These are phyloP conservation scores for Ia io DNA, from an alignment of 2,113 vertebrate species.

Conservation along the genomic window DNA sequence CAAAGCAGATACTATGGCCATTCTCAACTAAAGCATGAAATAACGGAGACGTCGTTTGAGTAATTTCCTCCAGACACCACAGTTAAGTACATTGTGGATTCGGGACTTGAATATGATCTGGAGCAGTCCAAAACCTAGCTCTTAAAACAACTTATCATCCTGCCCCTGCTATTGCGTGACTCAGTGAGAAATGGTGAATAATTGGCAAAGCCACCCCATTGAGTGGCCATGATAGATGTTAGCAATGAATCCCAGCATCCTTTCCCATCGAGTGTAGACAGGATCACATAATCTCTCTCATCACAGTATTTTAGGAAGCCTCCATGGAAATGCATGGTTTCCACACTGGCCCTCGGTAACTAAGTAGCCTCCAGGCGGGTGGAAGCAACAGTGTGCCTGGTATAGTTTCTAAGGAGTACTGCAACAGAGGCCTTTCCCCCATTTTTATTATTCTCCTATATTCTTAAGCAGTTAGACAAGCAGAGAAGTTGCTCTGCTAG, in stretches of 20 bases:
- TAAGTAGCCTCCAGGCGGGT: not conserved
- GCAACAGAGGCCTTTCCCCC: not conserved
- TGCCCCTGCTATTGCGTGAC: not conserved
- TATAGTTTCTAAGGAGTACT: not conserved
- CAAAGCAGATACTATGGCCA: not conserved
- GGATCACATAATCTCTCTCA: not conserved
- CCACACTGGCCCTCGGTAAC: not conserved
- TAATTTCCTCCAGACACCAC: not conserved
- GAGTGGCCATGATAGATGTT: not conserved
- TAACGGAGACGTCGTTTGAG: not conserved
- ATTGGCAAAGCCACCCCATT: not conserved
- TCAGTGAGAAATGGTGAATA: not conserved
- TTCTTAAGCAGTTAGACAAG: not conserved
- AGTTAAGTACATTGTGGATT: not conserved
- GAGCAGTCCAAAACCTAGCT: not conserved
- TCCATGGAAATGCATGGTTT: not conserved
- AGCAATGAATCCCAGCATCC: not conserved
- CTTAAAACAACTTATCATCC: not conserved
- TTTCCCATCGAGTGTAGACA: not conserved
- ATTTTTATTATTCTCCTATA: not conserved
- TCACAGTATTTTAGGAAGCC: conserved; percentile 3
- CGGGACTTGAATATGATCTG: not conserved
- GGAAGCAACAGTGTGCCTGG: not conserved
- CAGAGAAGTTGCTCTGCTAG: not conserved
- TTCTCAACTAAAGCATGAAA: conserved; percentile 14